Evolutionary conservation across 1,140 invertebrate genomes (phyloP), one percentile per base, ranked within the genome.

Genomic region (Tigriopus japonicus): DNA sequence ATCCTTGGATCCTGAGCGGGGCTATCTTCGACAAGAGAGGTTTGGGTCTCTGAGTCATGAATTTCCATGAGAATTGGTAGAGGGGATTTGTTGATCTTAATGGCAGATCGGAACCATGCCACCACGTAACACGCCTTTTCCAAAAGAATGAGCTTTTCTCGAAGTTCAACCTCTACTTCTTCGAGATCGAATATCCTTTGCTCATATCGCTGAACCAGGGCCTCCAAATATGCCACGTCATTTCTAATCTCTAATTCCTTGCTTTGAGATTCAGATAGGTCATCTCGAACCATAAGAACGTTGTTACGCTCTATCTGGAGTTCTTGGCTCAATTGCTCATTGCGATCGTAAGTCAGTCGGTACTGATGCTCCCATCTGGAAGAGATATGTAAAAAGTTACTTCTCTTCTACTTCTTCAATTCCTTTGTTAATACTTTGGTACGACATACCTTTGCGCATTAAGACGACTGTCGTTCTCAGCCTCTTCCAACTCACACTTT

Each of bases 381-480:
- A 54, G 7, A 28, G 13, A 54, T n/a, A n/a, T n/a, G n/a, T n/a
- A n/a, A n/a, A n/a, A n/a, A n/a, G n/a, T n/a, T n/a, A n/a, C n/a
- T n/a, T n/a, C n/a, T n/a, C n/a, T n/a, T n/a, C n/a, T n/a, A n/a
- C n/a, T n/a, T n/a, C n/a, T n/a, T n/a, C n/a, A n/a, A n/a, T n/a
- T n/a, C n/a, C n/a, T n/a, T n/a, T n/a, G n/a, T n/a, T n/a, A n/a
- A n/a, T n/a, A n/a, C n/a, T n/a, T n/a, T n/a, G n/a, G n/a, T n/a
- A n/a, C n/a, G n/a, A 49, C 24, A 6, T 21, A 54, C 55, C 55
- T 58, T 58, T 58, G 55, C 35, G 55, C 55, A 58, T 58, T 58
- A 6, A 58, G 40, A 41, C 55, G 35, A 24, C 55, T 58, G 40
- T 58, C 55, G 42, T 58, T 58, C 10, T 58, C 55, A 7, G 55